A percentile compares a stretch with the other conserved stretches of the same genome.
phyloP scores from a whole-genome alignment of 2,113 vertebrate genomes.

The Dinomys branickii region DNA sequence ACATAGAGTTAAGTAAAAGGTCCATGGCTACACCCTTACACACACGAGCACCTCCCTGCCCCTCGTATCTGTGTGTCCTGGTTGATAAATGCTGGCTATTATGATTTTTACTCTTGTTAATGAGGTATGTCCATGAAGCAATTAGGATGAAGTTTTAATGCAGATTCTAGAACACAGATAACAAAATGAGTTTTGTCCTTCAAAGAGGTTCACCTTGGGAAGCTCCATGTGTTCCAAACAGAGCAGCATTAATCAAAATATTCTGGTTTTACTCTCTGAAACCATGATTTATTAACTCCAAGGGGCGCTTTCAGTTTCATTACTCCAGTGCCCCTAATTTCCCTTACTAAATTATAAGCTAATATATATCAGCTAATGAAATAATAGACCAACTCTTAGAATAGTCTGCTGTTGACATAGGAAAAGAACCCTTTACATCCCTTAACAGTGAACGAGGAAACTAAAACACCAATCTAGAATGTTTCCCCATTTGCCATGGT shows the following conservation, averaged over 20 bases:
- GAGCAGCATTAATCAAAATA: background rate
- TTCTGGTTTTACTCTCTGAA: conserved; percentile 17
- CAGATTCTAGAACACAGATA: conserved; percentile 35
- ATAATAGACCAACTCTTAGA: background rate
- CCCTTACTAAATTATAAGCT: conserved; percentile 9
- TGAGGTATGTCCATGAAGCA: background rate
- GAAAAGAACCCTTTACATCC: background rate
- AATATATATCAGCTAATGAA: background rate
- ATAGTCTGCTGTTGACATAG: background rate
- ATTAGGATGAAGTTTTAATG: conserved; percentile 44
- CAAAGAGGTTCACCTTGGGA: conserved; percentile 11
- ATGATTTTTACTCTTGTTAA: conserved; percentile 26
- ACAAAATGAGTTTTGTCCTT: conserved; percentile 50
- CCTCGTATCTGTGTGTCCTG: rapidly evolving
- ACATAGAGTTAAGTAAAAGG: background rate
- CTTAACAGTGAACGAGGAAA: background rate
- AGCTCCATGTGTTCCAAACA: background rate
- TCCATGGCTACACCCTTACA: rapidly evolving
- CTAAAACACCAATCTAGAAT: background rate
- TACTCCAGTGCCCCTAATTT: background rate
- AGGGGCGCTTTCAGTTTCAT: background rate
- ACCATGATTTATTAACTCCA: background rate
- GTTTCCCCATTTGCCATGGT: background rate
- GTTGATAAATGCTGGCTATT: background rate
- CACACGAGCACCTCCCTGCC: background rate